phyloP scores from a whole-genome alignment of 2,113 vertebrate genomes.

The Dicerorhinus sumatrensis region DNA sequence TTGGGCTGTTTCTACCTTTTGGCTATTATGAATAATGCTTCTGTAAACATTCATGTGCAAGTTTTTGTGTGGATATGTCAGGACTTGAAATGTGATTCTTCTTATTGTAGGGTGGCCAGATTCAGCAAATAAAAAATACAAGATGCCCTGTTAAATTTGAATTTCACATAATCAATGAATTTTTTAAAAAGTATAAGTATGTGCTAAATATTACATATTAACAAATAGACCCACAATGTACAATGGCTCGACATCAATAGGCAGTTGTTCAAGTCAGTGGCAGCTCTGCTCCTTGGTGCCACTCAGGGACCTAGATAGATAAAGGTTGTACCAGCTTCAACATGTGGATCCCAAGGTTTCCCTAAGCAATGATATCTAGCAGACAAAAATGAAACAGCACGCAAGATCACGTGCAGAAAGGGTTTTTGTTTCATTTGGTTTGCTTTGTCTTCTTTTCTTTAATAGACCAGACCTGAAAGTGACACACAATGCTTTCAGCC shows the following conservation, averaged over 20 bases:
- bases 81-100: neutral
- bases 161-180: neutral
- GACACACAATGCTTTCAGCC: neutral
- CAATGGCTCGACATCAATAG: slow-evolving; percentile 18
- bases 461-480: neutral
- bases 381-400: neutral
- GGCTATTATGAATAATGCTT: neutral
- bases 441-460: neutral
- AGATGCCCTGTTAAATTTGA: neutral
- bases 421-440: neutral
- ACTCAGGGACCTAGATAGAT: neutral
- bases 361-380: neutral
- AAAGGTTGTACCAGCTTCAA: neutral
- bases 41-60: neutral
- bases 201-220: neutral
- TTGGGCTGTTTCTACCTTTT: neutral
- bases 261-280: neutral
- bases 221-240: neutral
- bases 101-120: neutral
- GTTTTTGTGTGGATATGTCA: neutral
- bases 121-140: slow-evolving; percentile 53
- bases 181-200: neutral
- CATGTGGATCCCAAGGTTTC: neutral
- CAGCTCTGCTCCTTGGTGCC: neutral
- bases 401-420: neutral